Evolutionary conservation across 2,888 invertebrate species (phyloP).

Genomic region (Tetheella fluctuosa): DNA sequence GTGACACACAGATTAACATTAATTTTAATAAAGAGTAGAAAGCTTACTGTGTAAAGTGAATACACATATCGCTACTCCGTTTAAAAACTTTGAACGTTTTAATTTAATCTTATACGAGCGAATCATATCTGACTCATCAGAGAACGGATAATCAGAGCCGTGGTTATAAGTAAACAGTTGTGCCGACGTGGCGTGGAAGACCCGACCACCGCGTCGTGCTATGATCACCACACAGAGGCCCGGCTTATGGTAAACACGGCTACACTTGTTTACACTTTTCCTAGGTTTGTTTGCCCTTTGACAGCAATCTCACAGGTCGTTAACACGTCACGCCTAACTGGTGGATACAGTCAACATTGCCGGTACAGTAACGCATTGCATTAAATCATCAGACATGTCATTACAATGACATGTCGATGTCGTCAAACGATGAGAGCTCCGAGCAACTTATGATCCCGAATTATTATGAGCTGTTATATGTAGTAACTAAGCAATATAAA

Average conservation of each 20-base stretch:
- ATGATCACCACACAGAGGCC: conserved; percentile 65
- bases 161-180: neutral
- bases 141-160: neutral
- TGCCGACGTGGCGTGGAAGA: conserved; percentile 25
- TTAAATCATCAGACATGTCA: conserved; percentile 61
- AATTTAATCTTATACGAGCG: neutral
- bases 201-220: conserved; percentile 63
- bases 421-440: conserved; percentile 41
- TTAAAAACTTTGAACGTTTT: too few relatives aligned
- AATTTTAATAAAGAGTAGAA: too few relatives aligned
- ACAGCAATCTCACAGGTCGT: conserved; percentile 83
- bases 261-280: conserved; percentile 60
- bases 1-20: too few relatives aligned
- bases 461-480: conserved; percentile 24
- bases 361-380: conserved; percentile 39
- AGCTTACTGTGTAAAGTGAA: too few relatives aligned
- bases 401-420: too few relatives aligned
- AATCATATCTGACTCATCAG: neutral
- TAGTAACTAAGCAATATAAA: conserved; percentile 12
- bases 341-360: conserved; percentile 47
- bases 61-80: too few relatives aligned
- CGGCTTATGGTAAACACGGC: conserved; percentile 60
- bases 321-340: conserved; percentile 77
- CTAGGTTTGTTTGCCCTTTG: conserved; percentile 76
- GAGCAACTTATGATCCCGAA: conserved; percentile 49